phyloP scores from a whole-genome alignment of 2,888 invertebrate species.

The Aphidoletes aphidimyza region DNA sequence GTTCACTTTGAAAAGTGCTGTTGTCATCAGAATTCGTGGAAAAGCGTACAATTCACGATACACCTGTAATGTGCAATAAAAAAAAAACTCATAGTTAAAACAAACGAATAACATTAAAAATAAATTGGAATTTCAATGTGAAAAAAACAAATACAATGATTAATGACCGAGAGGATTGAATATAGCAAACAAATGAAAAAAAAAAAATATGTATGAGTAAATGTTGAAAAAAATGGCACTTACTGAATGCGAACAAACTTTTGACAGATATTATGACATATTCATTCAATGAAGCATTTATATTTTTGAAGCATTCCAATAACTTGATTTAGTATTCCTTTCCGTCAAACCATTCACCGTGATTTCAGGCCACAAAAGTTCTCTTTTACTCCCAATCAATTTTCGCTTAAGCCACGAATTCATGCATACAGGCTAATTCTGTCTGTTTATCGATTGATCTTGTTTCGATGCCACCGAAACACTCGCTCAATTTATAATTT shows the following conservation, averaged over 20 bases:
- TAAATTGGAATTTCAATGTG: background rate
- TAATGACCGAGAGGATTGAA: too few species aligned
- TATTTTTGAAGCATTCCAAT: background rate
- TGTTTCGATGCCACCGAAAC: conserved; percentile 7
- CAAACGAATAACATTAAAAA: background rate
- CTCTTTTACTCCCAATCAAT: too few species aligned
- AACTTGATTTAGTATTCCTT: background rate
- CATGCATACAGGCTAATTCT: background rate
- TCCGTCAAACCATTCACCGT: background rate
- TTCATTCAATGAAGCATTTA: conserved; percentile 39
- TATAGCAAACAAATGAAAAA: background rate
- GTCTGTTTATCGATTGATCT: conserved; percentile 44
- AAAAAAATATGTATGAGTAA: background rate
- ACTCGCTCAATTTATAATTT: background rate
- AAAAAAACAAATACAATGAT: background rate
- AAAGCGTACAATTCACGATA: too few species aligned
- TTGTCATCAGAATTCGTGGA: background rate
- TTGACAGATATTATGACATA: conserved; percentile 45
- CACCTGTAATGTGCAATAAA: too few species aligned
- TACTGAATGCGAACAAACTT: conserved; percentile 23
- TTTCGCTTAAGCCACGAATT: background rate
- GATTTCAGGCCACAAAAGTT: conserved; percentile 5
- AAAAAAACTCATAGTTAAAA: too few species aligned
- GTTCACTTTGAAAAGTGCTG: background rate
- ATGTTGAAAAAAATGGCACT: conserved; percentile 37